phyloP scores from a whole-genome alignment of 1,140 invertebrate species.

The Drosophila nigrodunni region DNA sequence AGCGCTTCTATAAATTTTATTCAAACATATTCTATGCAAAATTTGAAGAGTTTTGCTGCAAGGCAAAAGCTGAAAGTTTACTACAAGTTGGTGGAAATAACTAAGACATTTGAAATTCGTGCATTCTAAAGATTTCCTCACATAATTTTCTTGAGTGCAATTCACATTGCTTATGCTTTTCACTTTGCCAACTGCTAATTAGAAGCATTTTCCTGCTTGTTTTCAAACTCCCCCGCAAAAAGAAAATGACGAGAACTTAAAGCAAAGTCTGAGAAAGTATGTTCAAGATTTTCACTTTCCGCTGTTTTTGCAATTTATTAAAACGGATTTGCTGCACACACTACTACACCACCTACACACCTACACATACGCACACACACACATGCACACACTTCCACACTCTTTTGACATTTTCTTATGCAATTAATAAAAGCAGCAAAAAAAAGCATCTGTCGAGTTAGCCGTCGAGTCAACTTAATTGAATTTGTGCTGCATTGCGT shows the following conservation, averaged over 20 bases:
- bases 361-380: not conserved
- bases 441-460: slow-evolving; percentile 15
- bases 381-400: slow-evolving; percentile 2
- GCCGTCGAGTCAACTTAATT: slow-evolving; percentile 60
- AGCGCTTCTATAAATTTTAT: not conserved
- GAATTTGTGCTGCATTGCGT: slow-evolving; percentile 72
- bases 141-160: slow-evolving; percentile 42
- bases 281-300: not conserved
- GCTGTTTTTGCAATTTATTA: slow-evolving; percentile 45
- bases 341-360: not conserved
- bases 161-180: slow-evolving; percentile 21
- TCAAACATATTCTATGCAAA: not conserved
- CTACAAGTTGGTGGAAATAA: not conserved
- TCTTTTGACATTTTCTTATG: slow-evolving; percentile 62
- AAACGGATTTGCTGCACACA: slow-evolving; percentile 35
- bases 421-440: slow-evolving; percentile 63
- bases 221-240: too few relatives aligned
- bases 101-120: slow-evolving; percentile 36
- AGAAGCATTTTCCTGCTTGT: slow-evolving; percentile 27
- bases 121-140: slow-evolving; percentile 27
- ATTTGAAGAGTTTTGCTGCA: not conserved
- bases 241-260: not conserved
- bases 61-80: not conserved
- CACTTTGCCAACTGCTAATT: slow-evolving; percentile 31
- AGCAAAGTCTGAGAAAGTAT: not conserved